Percentiles rank a stretch among this genome's conserved stretches.
These are phyloP conservation scores for Mixornis gularis DNA, from an alignment of 2,113 vertebrate genomes.

Conservation along the genomic window DNA sequence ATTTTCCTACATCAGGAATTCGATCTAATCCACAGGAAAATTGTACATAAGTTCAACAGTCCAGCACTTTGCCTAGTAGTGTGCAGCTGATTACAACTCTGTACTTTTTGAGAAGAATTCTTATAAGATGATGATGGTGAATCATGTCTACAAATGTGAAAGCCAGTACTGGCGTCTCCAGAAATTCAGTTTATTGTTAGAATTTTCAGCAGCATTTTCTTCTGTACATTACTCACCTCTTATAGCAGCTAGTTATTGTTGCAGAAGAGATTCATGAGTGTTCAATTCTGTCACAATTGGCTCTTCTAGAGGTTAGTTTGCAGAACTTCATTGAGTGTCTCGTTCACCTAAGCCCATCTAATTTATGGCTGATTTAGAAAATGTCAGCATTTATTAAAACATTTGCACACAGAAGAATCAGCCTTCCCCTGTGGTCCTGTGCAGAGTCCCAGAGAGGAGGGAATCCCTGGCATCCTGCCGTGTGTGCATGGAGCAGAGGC, in stretches of 20 bases:
- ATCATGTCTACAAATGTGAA: background rate
- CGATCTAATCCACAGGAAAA: slow-evolving; percentile 49
- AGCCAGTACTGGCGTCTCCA: background rate
- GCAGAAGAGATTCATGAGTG: background rate
- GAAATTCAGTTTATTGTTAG: background rate
- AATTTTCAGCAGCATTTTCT: background rate
- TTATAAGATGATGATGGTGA: background rate
- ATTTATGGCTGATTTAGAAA: background rate
- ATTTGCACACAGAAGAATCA: background rate
- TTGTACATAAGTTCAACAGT: background rate
- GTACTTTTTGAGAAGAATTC: background rate
- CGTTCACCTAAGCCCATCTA: background rate
- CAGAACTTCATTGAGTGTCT: background rate
- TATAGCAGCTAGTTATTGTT: background rate
- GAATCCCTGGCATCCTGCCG: fast-evolving
- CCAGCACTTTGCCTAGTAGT: background rate
- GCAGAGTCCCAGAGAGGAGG: background rate
- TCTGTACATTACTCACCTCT: background rate
- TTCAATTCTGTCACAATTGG: background rate
- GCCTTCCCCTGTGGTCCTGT: background rate
- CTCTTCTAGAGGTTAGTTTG: background rate
- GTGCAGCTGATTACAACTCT: background rate
- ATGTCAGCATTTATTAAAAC: background rate
- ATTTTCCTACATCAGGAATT: slow-evolving; percentile 48
- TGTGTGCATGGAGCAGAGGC: background rate